phyloP scores from a whole-genome alignment of 2,113 vertebrate genomes.

The Glaucidium brasilianum region DNA sequence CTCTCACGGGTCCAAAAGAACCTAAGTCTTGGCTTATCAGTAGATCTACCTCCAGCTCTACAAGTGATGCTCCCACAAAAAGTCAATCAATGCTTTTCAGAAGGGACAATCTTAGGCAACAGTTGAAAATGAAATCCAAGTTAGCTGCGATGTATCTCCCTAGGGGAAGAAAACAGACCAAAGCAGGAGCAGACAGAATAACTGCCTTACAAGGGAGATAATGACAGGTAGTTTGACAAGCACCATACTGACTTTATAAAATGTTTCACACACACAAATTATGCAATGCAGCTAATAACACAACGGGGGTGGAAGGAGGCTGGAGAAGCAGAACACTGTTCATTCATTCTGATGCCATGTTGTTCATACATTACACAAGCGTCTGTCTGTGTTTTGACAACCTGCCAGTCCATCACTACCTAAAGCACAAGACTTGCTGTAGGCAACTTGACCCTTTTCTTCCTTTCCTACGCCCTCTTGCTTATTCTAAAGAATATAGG shows the following conservation, averaged over 20 bases:
- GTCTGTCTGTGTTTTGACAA: constrained; percentile 47
- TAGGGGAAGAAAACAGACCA: background rate
- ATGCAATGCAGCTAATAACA: constrained; percentile 37
- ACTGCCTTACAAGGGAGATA: constrained; percentile 1
- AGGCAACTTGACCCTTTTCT: constrained; percentile 49
- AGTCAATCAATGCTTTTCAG: background rate
- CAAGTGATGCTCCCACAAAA: background rate
- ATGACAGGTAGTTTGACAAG: constrained; percentile 59
- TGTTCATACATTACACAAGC: background rate
- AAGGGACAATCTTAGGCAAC: background rate
- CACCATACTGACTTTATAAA: constrained; percentile 37
- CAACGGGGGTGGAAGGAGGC: background rate
- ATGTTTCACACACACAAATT: constrained; percentile 45
- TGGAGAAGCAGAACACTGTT: constrained; percentile 18
- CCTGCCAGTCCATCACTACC: constrained; percentile 37
- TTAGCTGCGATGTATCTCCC: background rate
- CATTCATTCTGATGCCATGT: constrained; percentile 17
- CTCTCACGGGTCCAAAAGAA: background rate
- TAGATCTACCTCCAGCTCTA: background rate
- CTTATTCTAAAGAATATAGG: background rate
- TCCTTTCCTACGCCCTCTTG: constrained; percentile 35
- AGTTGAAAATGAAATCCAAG: background rate
- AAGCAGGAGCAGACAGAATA: background rate
- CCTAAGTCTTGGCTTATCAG: background rate
- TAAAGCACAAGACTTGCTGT: constrained; percentile 21